Percentiles rank a stretch among this genome's conserved stretches.
Evolutionary conservation across 2,888 invertebrate species (phyloP).

Genomic region (Harpagoxenus sublaevis): DNA sequence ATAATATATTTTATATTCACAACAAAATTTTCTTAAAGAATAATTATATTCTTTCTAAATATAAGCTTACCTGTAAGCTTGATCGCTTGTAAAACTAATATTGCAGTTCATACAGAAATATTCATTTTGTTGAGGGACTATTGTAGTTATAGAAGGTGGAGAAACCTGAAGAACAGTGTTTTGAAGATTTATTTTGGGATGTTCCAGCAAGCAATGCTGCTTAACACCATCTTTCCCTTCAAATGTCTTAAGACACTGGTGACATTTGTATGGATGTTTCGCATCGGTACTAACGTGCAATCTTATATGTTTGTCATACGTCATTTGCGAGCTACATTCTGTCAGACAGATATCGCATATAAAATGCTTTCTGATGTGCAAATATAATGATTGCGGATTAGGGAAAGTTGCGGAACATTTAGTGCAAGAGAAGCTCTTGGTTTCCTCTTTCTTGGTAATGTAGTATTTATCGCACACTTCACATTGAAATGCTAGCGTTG

Average conservation of each 20-base stretch:
- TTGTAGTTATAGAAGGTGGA: slow-evolving; percentile 38
- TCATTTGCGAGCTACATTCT: slow-evolving; percentile 70
- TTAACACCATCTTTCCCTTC: slow-evolving; percentile 75
- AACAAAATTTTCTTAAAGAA: not conserved
- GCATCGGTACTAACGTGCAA: slow-evolving; percentile 78
- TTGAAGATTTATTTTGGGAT: slow-evolving; percentile 62
- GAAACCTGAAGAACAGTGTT: slow-evolving; percentile 60
- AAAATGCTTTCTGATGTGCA: slow-evolving; percentile 79
- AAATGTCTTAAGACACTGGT: slow-evolving; percentile 78
- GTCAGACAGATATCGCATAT: slow-evolving; percentile 79
- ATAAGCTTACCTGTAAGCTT: slow-evolving; percentile 75
- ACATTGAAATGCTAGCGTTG: slow-evolving; percentile 66
- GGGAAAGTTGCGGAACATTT: slow-evolving; percentile 75
- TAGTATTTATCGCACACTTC: slow-evolving; percentile 73
- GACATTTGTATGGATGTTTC: slow-evolving; percentile 79
- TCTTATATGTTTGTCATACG: slow-evolving; percentile 74
- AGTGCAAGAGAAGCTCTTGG: slow-evolving; percentile 71
- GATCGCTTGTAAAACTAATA: slow-evolving; percentile 76
- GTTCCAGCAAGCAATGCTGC: slow-evolving; percentile 69
- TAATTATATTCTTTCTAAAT: not conserved
- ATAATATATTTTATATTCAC: not conserved
- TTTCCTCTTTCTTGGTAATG: slow-evolving; percentile 60
- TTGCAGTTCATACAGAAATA: slow-evolving; percentile 74
- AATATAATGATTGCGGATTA: slow-evolving; percentile 67
- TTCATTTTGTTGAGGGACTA: slow-evolving; percentile 56